A percentile compares a stretch with the other conserved stretches of the same genome.
Conservation (phyloP, 2,113 vertebrate genomes). For the Xiphophorus couchianus region DNA sequence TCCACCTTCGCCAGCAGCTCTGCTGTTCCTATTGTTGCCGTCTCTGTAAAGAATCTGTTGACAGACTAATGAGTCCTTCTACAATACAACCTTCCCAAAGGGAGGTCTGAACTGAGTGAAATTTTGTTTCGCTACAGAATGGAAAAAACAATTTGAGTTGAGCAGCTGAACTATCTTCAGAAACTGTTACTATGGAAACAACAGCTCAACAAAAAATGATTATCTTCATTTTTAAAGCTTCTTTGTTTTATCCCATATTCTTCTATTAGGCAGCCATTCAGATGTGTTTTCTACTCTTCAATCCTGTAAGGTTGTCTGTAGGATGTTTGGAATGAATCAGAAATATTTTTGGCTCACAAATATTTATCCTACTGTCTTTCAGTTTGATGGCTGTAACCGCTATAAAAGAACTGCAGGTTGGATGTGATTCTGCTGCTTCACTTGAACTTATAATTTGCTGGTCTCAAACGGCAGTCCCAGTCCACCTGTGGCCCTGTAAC, state of each 20-base stretch:
- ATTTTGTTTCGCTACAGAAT: neutral
- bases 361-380: neutral
- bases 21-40: neutral
- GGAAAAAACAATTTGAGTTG: neutral
- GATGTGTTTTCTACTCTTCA: neutral
- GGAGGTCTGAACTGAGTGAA: neutral
- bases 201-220: conserved; percentile 9
- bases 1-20: neutral
- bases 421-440: too few species aligned
- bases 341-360: neutral
- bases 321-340: neutral
- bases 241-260: neutral
- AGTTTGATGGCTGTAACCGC: neutral
- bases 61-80: conserved; percentile 5
- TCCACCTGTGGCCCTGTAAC: too few species aligned
- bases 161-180: neutral
- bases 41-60: neutral
- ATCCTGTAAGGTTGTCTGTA: neutral
- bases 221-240: neutral
- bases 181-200: conserved; percentile 1
- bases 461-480: too few species aligned
- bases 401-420: too few species aligned
- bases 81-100: conserved; percentile 10
- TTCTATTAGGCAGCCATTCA: neutral
- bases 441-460: too few species aligned